Conservation (phyloP, 2,888 invertebrate species). For the Mesorhabditis belari region DNA sequence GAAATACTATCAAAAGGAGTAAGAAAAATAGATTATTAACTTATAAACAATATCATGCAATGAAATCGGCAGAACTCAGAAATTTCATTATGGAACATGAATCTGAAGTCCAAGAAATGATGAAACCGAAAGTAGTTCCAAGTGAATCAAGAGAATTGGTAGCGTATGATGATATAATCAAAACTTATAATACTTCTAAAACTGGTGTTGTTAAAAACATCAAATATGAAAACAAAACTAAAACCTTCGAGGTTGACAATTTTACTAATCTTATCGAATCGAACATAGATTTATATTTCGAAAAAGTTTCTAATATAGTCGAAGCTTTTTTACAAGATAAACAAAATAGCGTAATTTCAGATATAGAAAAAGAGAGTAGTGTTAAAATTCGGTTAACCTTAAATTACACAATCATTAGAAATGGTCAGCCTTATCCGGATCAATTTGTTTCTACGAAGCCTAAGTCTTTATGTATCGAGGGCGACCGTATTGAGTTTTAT, state of each 20-base stretch:
- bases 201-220: conserved; percentile 6
- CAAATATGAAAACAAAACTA: conserved; percentile 8
- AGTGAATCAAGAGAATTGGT: conserved; percentile 8
- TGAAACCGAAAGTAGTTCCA: not conserved
- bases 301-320: conserved; percentile 5
- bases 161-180: conserved; percentile 11
- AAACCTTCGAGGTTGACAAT: conserved; percentile 5
- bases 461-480: conserved; percentile 6
- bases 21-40: not conserved
- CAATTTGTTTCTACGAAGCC: conserved; percentile 8
- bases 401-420: conserved; percentile 10
- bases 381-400: conserved; percentile 14
- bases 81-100: conserved; percentile 2
- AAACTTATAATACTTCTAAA: conserved; percentile 12
- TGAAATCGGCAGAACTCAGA: not conserved
- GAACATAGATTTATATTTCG: conserved; percentile 8
- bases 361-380: conserved; percentile 8
- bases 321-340: conserved; percentile 13
- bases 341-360: conserved; percentile 9
- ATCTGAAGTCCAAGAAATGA: not conserved
- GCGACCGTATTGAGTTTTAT: conserved; percentile 11
- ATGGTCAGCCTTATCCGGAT: conserved; percentile 3
- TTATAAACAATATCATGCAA: conserved; percentile 3
- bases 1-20: not conserved
- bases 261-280: conserved; percentile 2